phyloP scores from a whole-genome alignment of 2,113 vertebrate genomes.

The Leptocoma aspasia region DNA sequence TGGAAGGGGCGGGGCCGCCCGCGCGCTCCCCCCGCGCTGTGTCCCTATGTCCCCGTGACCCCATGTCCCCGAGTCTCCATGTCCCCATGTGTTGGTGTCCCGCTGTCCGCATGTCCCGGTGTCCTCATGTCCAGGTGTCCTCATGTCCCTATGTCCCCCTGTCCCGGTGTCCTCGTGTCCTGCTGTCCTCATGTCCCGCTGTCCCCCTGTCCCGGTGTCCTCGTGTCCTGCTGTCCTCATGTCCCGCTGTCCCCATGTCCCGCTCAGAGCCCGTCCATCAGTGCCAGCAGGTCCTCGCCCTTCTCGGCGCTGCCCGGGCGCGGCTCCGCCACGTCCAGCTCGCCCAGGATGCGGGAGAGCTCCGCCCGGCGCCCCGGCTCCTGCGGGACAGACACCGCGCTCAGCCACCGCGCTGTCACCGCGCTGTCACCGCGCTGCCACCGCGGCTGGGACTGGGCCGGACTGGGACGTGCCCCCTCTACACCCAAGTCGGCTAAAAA shows the following conservation, averaged over 20 bases:
- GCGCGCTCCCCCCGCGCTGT: background rate
- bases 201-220: accelerated
- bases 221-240: accelerated
- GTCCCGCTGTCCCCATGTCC: background rate
- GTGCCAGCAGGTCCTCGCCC: conserved; percentile 89
- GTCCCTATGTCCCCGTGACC: background rate
- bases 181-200: accelerated
- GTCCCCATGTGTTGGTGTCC: background rate
- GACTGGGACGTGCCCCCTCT: background rate
- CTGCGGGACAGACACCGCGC: conserved; percentile 52
- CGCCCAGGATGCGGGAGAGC: conserved; percentile 89
- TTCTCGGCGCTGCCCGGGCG: conserved; percentile 73
- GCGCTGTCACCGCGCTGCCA: background rate
- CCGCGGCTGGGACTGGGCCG: background rate
- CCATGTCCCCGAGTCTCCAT: accelerated
- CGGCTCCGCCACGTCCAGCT: conserved; percentile 78
- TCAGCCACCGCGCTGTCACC: background rate
- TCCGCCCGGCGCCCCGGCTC: conserved; percentile 83
- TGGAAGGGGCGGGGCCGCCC: background rate
- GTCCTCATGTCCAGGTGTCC: too few relatives aligned
- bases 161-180: background rate
- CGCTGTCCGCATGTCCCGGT: background rate
- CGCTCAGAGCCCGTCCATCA: conserved; percentile 89
- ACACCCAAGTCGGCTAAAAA: background rate
- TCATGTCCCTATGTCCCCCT: accelerated